phyloP scores from a whole-genome alignment of 2,113 vertebrate genomes.

The Channa maculata region DNA sequence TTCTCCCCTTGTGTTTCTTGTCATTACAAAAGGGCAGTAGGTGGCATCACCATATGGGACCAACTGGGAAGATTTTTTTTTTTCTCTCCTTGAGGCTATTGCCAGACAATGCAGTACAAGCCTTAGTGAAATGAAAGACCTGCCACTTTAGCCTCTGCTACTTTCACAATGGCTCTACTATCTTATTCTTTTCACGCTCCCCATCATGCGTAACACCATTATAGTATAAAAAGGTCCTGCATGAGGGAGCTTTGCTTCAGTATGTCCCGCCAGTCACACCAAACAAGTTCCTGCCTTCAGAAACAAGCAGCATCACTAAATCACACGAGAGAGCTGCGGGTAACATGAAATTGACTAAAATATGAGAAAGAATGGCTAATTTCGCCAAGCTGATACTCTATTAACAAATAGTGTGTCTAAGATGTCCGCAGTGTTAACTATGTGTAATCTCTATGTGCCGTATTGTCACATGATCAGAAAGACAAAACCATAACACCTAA shows the following conservation, averaged over 20 bases:
- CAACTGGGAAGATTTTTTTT: conserved; percentile 30
- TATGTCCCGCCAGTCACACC: conserved; percentile 26
- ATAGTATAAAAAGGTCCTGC: conserved; percentile 45
- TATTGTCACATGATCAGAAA: conserved; percentile 4
- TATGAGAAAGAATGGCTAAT: background rate
- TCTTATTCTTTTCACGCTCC: conserved; percentile 57
- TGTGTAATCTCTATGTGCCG: background rate
- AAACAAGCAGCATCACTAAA: conserved; percentile 50
- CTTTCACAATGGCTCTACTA: conserved; percentile 52
- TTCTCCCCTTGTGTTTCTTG: conserved; percentile 18
- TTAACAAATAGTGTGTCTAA: background rate
- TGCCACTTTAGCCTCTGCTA: conserved; percentile 46
- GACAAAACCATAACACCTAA: conserved; percentile 3
- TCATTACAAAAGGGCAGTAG: conserved; percentile 34
- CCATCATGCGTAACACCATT: conserved; percentile 46
- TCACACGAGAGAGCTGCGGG: conserved; percentile 22
- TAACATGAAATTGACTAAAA: conserved; percentile 32
- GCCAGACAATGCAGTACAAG: conserved; percentile 67
- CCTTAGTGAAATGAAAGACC: conserved; percentile 65
- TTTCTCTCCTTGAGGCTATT: conserved; percentile 46
- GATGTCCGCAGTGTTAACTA: background rate
- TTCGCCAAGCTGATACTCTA: background rate
- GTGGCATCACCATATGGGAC: conserved; percentile 36
- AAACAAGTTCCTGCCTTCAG: conserved; percentile 37
- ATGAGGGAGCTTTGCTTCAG: conserved; percentile 16